A percentile compares a stretch with the other conserved stretches of the same genome.
Evolutionary conservation across 37 sponge, comb jelly and placozoan genomes (phyloP).

Genomic region (Theonella swinhoei): DNA sequence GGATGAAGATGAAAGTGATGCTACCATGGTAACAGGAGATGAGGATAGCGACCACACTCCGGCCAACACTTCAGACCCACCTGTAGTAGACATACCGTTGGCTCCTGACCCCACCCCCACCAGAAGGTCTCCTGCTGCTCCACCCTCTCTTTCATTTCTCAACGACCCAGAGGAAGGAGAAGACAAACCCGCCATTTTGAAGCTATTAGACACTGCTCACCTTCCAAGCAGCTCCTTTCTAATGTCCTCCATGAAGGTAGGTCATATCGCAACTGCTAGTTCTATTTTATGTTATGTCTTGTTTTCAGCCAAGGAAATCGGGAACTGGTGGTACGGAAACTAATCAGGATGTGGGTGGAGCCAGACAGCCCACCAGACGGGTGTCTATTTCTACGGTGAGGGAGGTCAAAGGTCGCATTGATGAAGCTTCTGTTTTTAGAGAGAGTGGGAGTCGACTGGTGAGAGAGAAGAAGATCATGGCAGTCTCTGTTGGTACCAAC

Average conservation of each 20-base stretch:
- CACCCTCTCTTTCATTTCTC: not conserved
- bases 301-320: not conserved
- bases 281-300: not conserved
- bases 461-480: not conserved
- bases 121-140: not conserved
- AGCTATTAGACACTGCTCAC: not conserved
- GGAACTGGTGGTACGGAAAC: not conserved
- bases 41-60: not conserved
- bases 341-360: not conserved
- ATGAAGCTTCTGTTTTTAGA: not conserved
- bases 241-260: not conserved
- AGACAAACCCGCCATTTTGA: not conserved
- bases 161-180: not conserved
- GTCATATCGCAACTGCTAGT: too few relatives aligned
- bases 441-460: slow-evolving; percentile 17
- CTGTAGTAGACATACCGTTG: not conserved
- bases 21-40: not conserved
- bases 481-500: slow-evolving; percentile 48
- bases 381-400: not conserved
- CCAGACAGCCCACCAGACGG: not conserved
- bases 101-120: not conserved
- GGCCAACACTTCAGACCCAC: not conserved
- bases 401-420: not conserved
- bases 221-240: not conserved
- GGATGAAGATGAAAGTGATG: not conserved